phyloP scores from a whole-genome alignment of 2,888 invertebrate species.

The Harpalus rufipes region DNA sequence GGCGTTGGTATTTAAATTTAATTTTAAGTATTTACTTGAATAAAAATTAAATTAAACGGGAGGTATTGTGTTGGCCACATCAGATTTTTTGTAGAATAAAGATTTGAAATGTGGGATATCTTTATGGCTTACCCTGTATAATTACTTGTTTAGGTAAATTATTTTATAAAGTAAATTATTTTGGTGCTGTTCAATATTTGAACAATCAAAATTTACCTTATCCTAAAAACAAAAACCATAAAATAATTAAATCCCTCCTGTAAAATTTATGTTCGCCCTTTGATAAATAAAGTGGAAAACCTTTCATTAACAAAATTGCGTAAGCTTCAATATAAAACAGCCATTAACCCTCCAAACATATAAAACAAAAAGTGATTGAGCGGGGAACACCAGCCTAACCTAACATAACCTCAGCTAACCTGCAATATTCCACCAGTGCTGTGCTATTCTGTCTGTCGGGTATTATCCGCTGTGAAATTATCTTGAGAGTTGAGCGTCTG shows the following conservation, averaged over 20 bases:
- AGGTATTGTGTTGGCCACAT: too few relatives aligned
- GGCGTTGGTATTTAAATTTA: too few relatives aligned
- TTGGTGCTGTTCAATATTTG: neutral
- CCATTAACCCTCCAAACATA: neutral
- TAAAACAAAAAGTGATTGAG: constrained; percentile 25
- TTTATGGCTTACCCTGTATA: neutral
- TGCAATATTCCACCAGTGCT: neutral
- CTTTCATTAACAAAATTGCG: neutral
- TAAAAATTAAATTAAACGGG: too few relatives aligned
- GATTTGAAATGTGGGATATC: too few relatives aligned
- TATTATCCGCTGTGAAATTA: constrained; percentile 40
- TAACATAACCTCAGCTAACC: neutral
- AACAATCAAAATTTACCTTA: neutral
- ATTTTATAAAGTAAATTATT: neutral
- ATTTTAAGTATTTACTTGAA: too few relatives aligned
- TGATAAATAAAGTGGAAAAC: neutral
- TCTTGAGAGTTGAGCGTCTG: constrained; percentile 28
- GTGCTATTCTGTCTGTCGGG: neutral
- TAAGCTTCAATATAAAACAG: constrained; percentile 4
- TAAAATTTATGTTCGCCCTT: neutral
- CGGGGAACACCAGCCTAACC: neutral
- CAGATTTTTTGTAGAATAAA: too few relatives aligned
- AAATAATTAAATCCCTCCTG: neutral
- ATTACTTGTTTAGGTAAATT: neutral
- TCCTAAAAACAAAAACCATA: neutral